phyloP scores from a whole-genome alignment of 2,113 vertebrate genomes.

The Malurus alboscapulatus region DNA sequence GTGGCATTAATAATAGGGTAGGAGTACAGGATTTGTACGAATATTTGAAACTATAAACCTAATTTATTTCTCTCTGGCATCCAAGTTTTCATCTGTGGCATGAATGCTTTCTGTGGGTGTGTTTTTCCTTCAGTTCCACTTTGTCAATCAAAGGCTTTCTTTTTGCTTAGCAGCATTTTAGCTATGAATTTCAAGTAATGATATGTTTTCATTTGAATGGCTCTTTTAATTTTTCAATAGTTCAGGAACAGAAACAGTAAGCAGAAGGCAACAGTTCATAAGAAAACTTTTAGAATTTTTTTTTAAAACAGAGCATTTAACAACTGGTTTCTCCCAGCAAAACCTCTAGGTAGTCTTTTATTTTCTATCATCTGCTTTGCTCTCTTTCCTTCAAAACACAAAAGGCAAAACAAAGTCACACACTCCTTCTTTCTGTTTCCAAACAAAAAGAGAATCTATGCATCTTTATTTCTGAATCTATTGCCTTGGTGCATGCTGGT shows the following conservation, averaged over 20 bases:
- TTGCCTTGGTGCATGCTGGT: not conserved
- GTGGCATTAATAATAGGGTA: not conserved
- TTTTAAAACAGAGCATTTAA: not conserved
- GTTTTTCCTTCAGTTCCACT: not conserved
- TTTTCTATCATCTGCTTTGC: not conserved
- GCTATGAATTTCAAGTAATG: not conserved
- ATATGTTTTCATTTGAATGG: not conserved
- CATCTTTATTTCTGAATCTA: not conserved
- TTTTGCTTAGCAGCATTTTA: not conserved
- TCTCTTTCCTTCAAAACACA: not conserved
- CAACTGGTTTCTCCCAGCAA: not conserved
- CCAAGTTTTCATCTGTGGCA: not conserved
- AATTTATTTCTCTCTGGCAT: not conserved
- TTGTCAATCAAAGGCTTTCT: not conserved
- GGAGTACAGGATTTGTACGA: not conserved
- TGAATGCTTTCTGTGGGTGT: not conserved
- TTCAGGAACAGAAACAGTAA: not conserved
- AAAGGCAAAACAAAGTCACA: not conserved
- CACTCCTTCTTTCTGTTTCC: rapidly evolving
- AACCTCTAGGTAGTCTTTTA: not conserved
- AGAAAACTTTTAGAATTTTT: not conserved
- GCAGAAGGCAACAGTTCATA: not conserved
- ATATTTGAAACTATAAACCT: not conserved
- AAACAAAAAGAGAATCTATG: not conserved
- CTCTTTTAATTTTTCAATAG: not conserved